Base-by-base conservation (phyloP, 1,140 invertebrate genomes). In the Lineus longissimus region DNA sequence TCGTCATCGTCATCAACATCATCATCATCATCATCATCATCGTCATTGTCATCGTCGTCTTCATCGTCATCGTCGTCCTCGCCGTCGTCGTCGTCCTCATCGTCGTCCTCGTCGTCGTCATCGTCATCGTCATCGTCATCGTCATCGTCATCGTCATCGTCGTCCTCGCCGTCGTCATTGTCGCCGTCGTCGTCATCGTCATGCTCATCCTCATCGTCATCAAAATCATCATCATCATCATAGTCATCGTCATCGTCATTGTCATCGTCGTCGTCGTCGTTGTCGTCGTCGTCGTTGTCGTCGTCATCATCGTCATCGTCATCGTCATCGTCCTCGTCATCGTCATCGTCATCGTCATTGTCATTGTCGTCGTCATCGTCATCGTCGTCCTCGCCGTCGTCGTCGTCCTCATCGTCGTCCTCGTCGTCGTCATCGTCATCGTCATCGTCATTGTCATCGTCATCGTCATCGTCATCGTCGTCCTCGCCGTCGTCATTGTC, bases 321-420 rank as follows among this genome's bases (percentile, higher is more conserved):
- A 43, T 43, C 40, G n/a, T 43, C 40, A 43, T n/a, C n/a, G n/a
- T n/a, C n/a, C n/a, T n/a, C n/a, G n/a, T n/a, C 45, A 11, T 22
- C 19, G 11, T 9, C 30, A 22, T 41, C 19, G 23, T 61, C 25
- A 19, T 33, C 30, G 19, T 23, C 30, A 23, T 61, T 27, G 54
- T 61, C 41, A 61, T 61, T 27, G 30, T 61, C 41, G 30, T 61
- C 41, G 54, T 61, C 41, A 61, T 61, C 59, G 30, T 54, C 59
- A 61, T 61, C 59, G 27, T 61, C 59, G 27, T 61, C 59, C 54
- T 61, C 59, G 55, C 55, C 59, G 31, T n/a, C n/a, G n/a, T n/a
- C n/a, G n/a, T n/a, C n/a, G n/a, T n/a, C n/a, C n/a, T n/a, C n/a
- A n/a, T n/a, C 59, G 27, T 1, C 59, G 27, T 54, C 59, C 17